Evolutionary conservation across 2,888 invertebrate species (phyloP).

Genomic region (Uropetala carovei): DNA sequence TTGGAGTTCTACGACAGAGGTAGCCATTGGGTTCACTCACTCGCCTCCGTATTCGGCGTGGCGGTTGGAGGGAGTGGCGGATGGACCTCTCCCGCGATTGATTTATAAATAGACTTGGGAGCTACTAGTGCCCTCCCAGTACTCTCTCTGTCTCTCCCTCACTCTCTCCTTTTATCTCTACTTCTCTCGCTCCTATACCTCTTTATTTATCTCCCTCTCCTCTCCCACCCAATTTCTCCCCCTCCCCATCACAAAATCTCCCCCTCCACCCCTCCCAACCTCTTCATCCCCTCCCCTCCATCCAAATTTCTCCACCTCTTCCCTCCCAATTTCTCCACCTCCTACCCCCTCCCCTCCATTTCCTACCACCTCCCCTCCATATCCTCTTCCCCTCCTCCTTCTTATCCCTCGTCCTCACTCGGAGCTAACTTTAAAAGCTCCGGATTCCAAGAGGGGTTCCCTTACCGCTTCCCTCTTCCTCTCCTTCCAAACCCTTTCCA

Average conservation of each 20-base stretch:
- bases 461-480: background rate
- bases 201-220: background rate
- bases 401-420: background rate
- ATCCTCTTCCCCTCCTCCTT: background rate
- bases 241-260: too few species aligned
- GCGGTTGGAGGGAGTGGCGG: background rate
- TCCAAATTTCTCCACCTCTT: background rate
- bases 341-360: background rate
- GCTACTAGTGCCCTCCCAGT: slow-evolving; percentile 12
- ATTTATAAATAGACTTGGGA: background rate
- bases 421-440: background rate
- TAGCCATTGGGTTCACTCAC: background rate
- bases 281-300: background rate
- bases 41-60: background rate
- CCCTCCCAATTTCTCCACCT: background rate
- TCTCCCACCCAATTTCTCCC: background rate
- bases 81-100: background rate
- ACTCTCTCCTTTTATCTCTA: background rate
- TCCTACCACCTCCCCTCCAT: background rate
- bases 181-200: background rate
- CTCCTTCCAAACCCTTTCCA: background rate
- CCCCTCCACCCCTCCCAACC: background rate
- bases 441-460: too few species aligned
- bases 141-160: background rate
- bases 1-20: background rate